These are phyloP conservation scores for Leucosticte australis DNA, from an alignment of 2,113 vertebrate genomes.

Conservation along the genomic window DNA sequence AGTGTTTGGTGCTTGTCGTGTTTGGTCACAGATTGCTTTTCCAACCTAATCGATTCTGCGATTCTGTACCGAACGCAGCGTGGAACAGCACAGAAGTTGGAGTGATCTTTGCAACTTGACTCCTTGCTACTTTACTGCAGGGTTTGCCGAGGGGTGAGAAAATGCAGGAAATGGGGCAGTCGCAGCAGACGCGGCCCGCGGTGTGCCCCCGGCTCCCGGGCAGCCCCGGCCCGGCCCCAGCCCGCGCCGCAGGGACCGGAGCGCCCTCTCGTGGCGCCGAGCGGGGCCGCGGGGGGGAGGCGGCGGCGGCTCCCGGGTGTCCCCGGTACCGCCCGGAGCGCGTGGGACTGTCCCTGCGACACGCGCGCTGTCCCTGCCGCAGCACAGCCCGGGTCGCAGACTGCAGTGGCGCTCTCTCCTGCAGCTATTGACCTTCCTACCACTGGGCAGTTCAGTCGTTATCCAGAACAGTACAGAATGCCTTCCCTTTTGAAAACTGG, in stretches of 20 bases:
- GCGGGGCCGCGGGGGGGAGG: not conserved
- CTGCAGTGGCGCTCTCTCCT: accelerated
- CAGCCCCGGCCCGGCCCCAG: not conserved
- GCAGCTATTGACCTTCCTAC: accelerated
- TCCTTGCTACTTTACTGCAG: not conserved
- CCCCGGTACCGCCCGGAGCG: not conserved
- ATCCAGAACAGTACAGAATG: not conserved
- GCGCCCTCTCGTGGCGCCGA: not conserved
- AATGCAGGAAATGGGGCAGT: accelerated
- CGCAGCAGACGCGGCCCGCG: accelerated
- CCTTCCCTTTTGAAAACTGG: not conserved
- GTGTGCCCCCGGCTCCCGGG: accelerated
- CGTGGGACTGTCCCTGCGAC: not conserved
- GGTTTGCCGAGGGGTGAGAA: not conserved
- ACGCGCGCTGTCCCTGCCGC: accelerated
- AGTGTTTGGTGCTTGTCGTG: no score
- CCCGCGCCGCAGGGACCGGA: accelerated
- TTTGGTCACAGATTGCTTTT: not conserved
- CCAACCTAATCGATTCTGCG: not conserved
- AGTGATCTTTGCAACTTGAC: not conserved
- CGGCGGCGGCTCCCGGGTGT: not conserved
- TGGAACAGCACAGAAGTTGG: not conserved
- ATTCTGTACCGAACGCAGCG: not conserved
- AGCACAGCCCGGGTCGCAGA: accelerated
- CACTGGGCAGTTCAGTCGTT: no score